Percentiles rank a stretch among this genome's conserved stretches.
Evolutionary conservation across 2,797 vertebrate genomes (phyloP).

Genomic region (Emydoidea blandingii): DNA sequence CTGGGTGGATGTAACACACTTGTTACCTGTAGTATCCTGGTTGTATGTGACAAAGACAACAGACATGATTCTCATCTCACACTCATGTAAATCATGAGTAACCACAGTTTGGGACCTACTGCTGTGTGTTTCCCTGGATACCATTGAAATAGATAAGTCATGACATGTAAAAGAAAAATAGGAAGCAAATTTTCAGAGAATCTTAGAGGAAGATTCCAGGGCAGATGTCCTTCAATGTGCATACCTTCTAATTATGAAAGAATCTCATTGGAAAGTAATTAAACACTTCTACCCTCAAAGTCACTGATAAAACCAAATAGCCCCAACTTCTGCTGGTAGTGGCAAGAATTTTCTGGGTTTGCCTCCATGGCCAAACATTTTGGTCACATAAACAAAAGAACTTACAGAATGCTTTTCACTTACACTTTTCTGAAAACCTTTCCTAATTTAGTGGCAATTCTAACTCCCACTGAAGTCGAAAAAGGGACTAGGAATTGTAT

Average conservation of each 20-base stretch:
- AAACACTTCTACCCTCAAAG: not conserved
- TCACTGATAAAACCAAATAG: not conserved
- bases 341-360: not conserved
- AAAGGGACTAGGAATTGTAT: not conserved
- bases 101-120: not conserved
- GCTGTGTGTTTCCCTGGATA: not conserved
- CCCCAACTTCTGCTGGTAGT: not conserved
- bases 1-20: not conserved
- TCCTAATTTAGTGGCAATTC: not conserved
- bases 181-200: not conserved
- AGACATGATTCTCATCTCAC: not conserved
- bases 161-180: not conserved
- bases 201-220: not conserved
- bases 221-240: not conserved
- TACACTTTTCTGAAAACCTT: not conserved
- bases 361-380: not conserved
- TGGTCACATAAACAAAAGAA: not conserved
- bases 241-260: not conserved
- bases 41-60: not conserved
- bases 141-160: not conserved
- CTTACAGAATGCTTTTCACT: fast-evolving
- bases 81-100: not conserved
- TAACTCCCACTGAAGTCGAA: not conserved
- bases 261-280: not conserved
- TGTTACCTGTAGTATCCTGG: not conserved